phyloP scores from a whole-genome alignment of 2,888 invertebrate genomes.

The Aspidiotus rigidus region DNA sequence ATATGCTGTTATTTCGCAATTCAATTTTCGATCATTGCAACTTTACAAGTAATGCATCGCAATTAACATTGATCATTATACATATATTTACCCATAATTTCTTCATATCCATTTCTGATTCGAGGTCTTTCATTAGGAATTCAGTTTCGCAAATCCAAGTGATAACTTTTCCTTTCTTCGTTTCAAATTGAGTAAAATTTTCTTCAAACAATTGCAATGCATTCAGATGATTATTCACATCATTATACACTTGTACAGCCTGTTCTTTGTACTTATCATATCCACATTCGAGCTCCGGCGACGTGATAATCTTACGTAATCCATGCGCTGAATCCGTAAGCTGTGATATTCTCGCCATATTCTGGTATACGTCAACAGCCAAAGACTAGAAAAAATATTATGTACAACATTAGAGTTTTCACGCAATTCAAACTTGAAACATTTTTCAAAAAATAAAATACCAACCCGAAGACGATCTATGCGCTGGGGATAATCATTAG shows the following conservation, averaged over 20 bases:
- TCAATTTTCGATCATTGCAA: background rate
- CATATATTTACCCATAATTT: conserved; percentile 19
- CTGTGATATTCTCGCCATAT: conserved; percentile 67
- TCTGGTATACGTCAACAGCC: conserved; percentile 67
- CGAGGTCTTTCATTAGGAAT: background rate
- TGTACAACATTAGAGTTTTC: background rate
- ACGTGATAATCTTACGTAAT: conserved; percentile 63
- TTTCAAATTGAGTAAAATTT: conserved; percentile 53
- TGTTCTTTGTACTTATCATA: conserved; percentile 64
- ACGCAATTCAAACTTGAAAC: background rate
- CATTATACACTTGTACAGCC: conserved; percentile 62
- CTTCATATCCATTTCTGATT: conserved; percentile 7
- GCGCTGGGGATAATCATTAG: conserved; percentile 74
- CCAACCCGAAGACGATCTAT: conserved; percentile 49
- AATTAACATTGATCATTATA: background rate
- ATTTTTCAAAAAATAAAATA: background rate
- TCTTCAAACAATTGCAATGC: conserved; percentile 66
- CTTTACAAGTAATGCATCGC: background rate
- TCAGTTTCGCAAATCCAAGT: conserved; percentile 18
- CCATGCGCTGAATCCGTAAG: conserved; percentile 56
- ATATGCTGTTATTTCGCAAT: no score
- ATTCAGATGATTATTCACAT: conserved; percentile 62
- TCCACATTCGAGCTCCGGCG: conserved; percentile 63
- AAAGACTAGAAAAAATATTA: conserved; percentile 49
- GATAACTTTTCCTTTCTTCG: conserved; percentile 15